Evolutionary conservation across 2,888 invertebrate genomes (phyloP).

Genomic region (Chaetoderma sp.): DNA sequence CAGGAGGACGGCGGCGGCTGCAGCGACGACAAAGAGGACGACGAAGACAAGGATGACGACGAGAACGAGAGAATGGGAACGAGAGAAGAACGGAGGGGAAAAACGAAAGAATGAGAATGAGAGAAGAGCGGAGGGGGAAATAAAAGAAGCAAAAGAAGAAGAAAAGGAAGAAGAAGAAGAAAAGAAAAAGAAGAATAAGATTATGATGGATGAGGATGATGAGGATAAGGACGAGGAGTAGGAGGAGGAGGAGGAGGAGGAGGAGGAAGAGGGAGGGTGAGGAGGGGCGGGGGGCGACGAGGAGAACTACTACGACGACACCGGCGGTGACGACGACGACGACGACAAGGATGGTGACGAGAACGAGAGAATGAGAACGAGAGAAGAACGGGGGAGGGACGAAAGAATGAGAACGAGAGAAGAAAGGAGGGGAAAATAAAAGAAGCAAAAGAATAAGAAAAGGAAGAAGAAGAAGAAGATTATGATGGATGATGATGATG

Average conservation of each 20-base stretch:
- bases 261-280: neutral
- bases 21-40: no score
- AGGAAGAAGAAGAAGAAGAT: neutral
- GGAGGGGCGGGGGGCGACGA: neutral
- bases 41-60: no score
- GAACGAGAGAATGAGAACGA: conserved; percentile 4
- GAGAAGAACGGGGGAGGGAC: conserved; percentile 15
- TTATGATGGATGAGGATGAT: no score
- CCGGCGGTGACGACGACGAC: neutral
- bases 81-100: no score
- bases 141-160: no score
- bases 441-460: neutral
- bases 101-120: no score
- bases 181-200: no score
- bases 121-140: neutral
- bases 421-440: neutral
- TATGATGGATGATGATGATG: neutral
- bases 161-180: neutral
- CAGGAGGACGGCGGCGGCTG: no score
- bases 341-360: neutral
- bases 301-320: neutral
- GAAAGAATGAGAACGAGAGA: conserved; percentile 6
- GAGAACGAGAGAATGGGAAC: no score
- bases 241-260: no score
- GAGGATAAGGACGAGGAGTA: no score